Evolutionary conservation across 2,888 invertebrate species (phyloP).

Genomic region (Drosophila meridiana): DNA sequence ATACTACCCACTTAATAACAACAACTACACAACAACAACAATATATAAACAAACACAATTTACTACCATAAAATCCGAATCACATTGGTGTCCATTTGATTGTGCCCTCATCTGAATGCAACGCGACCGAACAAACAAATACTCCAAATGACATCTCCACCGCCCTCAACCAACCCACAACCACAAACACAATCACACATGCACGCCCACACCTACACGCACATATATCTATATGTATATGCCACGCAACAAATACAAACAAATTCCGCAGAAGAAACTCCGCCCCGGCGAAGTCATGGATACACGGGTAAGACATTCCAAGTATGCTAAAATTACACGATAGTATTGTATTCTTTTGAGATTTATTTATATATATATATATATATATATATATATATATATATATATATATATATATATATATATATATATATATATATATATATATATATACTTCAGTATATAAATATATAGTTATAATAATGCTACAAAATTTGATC

Average conservation of each 20-base stretch:
- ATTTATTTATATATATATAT: background rate
- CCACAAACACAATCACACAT: conserved; percentile 25
- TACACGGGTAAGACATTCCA: conserved; percentile 91
- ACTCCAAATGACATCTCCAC: conserved; percentile 48
- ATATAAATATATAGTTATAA: too few species aligned
- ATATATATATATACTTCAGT: too few species aligned
- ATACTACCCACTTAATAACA: conserved; percentile 52
- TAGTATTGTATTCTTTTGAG: background rate
- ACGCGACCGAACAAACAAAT: conserved; percentile 31
- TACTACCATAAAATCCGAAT: conserved; percentile 39
- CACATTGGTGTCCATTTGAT: conserved; percentile 24
- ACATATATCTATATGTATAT: conserved; percentile 23
- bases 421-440: background rate
- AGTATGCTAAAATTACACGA: conserved; percentile 28
- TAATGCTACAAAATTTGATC: background rate
- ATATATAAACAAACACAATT: conserved; percentile 23
- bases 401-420: background rate
- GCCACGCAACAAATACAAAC: conserved; percentile 36
- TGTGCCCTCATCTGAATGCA: conserved; percentile 25
- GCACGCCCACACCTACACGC: conserved; percentile 24
- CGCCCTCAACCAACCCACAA: conserved; percentile 46
- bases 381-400: background rate
- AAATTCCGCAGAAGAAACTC: conserved; percentile 87
- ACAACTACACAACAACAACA: conserved; percentile 17
- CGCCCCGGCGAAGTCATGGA: conserved; percentile 97